Conservation (phyloP, 2,888 invertebrate genomes). For the Xiphydria camelus region DNA sequence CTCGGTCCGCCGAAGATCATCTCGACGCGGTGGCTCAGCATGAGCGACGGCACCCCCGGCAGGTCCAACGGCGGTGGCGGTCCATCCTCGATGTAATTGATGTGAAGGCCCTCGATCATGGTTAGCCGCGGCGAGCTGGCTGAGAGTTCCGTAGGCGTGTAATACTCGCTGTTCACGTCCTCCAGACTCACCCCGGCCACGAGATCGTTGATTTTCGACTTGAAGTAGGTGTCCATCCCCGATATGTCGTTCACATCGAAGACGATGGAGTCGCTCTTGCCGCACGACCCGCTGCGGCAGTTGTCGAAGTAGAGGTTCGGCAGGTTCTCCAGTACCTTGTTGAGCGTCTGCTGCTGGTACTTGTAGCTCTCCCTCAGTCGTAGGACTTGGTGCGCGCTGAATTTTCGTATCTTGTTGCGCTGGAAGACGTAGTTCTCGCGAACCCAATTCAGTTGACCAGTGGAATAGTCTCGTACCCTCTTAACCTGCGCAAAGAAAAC, state of each 20-base stretch:
- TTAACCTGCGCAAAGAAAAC: slow-evolving; percentile 68
- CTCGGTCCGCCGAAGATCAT: slow-evolving; percentile 37
- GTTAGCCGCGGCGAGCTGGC: slow-evolving; percentile 54
- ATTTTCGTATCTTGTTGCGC: slow-evolving; percentile 90
- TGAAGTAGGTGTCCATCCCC: slow-evolving; percentile 69
- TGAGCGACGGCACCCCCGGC: slow-evolving; percentile 6
- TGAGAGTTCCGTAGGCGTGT: slow-evolving; percentile 78
- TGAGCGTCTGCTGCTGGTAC: slow-evolving; percentile 92
- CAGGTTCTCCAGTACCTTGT: slow-evolving; percentile 91
- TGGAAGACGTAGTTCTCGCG: slow-evolving; percentile 95
- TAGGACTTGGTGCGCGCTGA: slow-evolving; percentile 89
- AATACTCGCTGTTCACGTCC: slow-evolving; percentile 71
- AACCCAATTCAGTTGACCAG: slow-evolving; percentile 88
- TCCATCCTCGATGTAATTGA: slow-evolving; percentile 67
- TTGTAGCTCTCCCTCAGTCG: slow-evolving; percentile 91
- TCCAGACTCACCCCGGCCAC: slow-evolving; percentile 60
- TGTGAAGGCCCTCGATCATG: slow-evolving; percentile 64
- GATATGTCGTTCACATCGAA: slow-evolving; percentile 68
- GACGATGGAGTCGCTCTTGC: slow-evolving; percentile 73
- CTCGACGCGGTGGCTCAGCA: slow-evolving; percentile 35
- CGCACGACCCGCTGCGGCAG: slow-evolving; percentile 84
- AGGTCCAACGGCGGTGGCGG: slow-evolving; percentile 30
- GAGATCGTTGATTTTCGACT: slow-evolving; percentile 67
- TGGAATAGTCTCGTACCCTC: slow-evolving; percentile 89
- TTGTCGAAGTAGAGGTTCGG: slow-evolving; percentile 91